Evolutionary conservation across 2,888 invertebrate species (phyloP), one percentile per base, ranked within the genome.

Genomic region (Siphlonurus alternatus): DNA sequence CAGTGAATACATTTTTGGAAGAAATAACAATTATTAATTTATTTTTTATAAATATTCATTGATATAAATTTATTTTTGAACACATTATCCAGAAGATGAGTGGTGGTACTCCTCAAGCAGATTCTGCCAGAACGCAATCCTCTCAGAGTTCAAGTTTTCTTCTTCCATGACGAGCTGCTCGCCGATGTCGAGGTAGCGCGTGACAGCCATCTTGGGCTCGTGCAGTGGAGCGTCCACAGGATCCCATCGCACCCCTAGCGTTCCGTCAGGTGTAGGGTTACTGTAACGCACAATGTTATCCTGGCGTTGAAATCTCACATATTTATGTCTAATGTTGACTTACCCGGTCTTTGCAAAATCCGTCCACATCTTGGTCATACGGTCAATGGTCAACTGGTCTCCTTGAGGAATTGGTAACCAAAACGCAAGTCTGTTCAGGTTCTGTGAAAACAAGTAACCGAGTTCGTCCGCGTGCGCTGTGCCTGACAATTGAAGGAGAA

Each of bases 261-360:
- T 15, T 38, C 38, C 38, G 15, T 38, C 38, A 5, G 38, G 38
- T 38, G 38, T 38, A 38, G 38, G 38, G 5, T 10, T 15, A 38
- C 38, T 38, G 38, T 15, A n/a, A n/a, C n/a, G n/a, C n/a, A n/a
- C n/a, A n/a, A n/a, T n/a, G n/a, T n/a, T n/a, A n/a, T n/a, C n/a
- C n/a, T n/a, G n/a, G 38, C 15, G 5, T 10, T 38, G 5, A 38
- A 38, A 15, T 38, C 15, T 38, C 38, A 10, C 38, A 10, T 10
- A 38, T 38, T 38, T 38, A 38, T 10, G 5, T 5, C 38, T 38
- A 10, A 38, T 10, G 38, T 38, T 38, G 5, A 7, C 62, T 63
- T 25, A 66, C 67, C 66, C 66, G n/a, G 61, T 63, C 62, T 66
- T 66, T 22, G 67, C 67, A 53, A 67, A 65, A 56, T 67, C 65